A percentile compares a stretch with the other conserved stretches of the same genome.
Conservation (phyloP, 2,888 invertebrate genomes). For the Drosophila leonis region DNA sequence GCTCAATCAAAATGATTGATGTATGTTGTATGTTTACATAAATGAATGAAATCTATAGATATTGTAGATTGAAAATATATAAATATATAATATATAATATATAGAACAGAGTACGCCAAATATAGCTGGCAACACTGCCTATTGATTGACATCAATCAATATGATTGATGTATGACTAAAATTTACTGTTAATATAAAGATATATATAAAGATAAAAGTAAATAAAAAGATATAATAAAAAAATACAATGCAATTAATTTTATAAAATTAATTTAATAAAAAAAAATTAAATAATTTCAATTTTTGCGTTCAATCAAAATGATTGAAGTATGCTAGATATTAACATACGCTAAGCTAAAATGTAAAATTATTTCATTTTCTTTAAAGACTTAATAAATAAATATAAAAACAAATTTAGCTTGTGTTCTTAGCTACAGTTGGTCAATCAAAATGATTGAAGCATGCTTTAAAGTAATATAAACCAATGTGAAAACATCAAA, state of each 20-base stretch:
- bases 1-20: no score
- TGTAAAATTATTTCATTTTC: neutral
- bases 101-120: no score
- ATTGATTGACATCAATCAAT: neutral
- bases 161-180: neutral
- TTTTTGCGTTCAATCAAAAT: neutral
- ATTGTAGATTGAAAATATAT: no score
- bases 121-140: no score
- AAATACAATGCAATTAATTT: neutral
- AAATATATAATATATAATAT: no score
- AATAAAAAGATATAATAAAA: no score
- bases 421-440: neutral
- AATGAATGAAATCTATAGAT: no score
- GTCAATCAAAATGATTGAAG: constrained; percentile 3
- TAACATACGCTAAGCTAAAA: neutral
- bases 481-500: neutral
- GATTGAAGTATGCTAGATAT: neutral
- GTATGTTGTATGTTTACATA: no score
- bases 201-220: no score
- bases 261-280: neutral
- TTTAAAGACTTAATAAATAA: neutral
- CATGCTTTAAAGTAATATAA: no score
- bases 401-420: neutral
- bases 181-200: neutral
- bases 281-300: neutral